phyloP scores from a whole-genome alignment of 1,140 invertebrate species.

The Zophobas atratus region DNA sequence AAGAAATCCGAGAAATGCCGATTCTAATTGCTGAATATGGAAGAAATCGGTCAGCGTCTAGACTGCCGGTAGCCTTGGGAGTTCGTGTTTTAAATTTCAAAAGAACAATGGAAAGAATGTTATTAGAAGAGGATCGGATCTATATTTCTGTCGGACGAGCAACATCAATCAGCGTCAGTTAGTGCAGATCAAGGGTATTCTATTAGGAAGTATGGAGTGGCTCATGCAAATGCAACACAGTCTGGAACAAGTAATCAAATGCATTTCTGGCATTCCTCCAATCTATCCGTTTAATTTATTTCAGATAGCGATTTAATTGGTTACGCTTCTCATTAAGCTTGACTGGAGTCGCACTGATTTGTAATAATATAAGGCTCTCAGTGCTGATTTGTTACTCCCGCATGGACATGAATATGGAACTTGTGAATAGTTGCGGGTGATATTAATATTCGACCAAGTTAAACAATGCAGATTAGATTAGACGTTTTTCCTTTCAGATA shows the following conservation, averaged over 20 bases:
- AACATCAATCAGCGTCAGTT: slow-evolving; percentile 47
- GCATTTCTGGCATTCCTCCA: slow-evolving; percentile 48
- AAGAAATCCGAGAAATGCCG: slow-evolving; percentile 1
- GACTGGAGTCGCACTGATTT: slow-evolving; percentile 37
- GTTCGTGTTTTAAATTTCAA: background rate
- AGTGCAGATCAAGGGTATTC: slow-evolving; percentile 40
- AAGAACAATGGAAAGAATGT: background rate
- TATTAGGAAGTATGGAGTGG: slow-evolving; percentile 45
- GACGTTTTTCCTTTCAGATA: too few species aligned
- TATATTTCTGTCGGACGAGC: background rate
- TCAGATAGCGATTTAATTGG: slow-evolving; percentile 46
- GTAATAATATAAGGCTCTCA: slow-evolving; percentile 19
- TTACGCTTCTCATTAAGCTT: slow-evolving; percentile 42
- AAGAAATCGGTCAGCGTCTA: background rate
- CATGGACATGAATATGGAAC: background rate
- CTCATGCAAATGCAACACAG: slow-evolving; percentile 42
- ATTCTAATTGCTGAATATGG: background rate
- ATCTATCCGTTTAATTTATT: slow-evolving; percentile 45
- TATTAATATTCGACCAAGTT: too few species aligned
- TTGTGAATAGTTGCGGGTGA: too few species aligned
- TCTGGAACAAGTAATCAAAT: slow-evolving; percentile 47
- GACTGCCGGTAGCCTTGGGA: background rate
- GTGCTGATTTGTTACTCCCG: slow-evolving; percentile 6
- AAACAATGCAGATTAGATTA: too few species aligned
- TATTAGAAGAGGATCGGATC: slow-evolving; percentile 8